Conservation (phyloP, 2,888 invertebrate genomes). For the Willowsia nigromaculata region DNA sequence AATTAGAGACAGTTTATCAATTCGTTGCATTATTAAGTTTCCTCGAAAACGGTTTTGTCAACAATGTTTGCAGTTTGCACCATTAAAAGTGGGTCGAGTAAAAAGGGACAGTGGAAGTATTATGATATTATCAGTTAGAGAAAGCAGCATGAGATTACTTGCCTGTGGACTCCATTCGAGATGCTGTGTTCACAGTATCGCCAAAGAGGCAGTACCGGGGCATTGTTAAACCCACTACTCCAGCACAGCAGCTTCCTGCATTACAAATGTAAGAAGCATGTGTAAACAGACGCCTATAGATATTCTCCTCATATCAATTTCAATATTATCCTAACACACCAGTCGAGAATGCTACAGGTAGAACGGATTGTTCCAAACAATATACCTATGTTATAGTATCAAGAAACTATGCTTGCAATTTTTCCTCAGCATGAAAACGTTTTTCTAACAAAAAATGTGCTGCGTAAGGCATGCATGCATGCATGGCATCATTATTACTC, state of each 20-base stretch:
- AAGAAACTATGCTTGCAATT: no score
- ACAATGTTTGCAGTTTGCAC: neutral
- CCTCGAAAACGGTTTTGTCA: neutral
- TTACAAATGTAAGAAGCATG: no score
- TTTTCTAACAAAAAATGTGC: neutral
- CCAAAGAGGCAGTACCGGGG: conserved; percentile 95
- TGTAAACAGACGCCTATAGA: neutral
- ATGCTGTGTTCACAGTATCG: conserved; percentile 94
- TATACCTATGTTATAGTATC: neutral
- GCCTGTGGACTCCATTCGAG: conserved; percentile 93
- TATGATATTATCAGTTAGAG: no score
- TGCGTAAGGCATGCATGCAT: neutral
- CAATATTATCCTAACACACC: no score
- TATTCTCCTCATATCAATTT: neutral
- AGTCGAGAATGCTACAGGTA: no score
- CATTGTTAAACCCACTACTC: conserved; percentile 88
- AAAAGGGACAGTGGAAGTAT: no score
- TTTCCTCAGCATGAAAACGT: no score
- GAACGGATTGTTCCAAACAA: no score
- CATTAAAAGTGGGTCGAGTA: no score
- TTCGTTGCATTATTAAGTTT: neutral
- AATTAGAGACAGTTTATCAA: neutral
- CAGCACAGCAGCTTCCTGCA: conserved; percentile 92
- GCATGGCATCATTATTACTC: neutral
- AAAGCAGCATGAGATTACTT: conserved; percentile 61